Evolutionary conservation across 2,113 vertebrate species (phyloP), one percentile per base, ranked within the genome.

Genomic region (Carettochelys insculpta): DNA sequence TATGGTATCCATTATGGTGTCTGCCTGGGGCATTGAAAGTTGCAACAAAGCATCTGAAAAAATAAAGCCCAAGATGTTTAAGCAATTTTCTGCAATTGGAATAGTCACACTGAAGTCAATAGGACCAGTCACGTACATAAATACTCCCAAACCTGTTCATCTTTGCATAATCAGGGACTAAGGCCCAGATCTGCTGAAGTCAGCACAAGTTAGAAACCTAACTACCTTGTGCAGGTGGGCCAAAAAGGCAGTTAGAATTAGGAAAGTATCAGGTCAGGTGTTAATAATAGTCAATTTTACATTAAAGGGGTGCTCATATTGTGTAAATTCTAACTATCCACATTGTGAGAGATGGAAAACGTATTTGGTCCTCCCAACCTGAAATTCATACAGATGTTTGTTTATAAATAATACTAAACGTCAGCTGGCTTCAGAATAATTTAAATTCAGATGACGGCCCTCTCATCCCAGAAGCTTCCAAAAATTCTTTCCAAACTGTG

Each of bases 401-500:
- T 45, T 45, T 43, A 29, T 75, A 75, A 75, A 75, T 75, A 43
- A 45, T 43, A 25, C 13, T 24, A 75, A 75, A 45, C 8, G 11
- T 75, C 11, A 8, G 25, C 6, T 45, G 41, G 6, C 45, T 75
- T 75, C 71, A 43, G 25, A 45, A 25, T 13, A 68, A 5, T 68
- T 68, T 9, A 38, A 58, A 65, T 22, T 68, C 19, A 38, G 61
- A 11, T 34, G 61, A 38, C 5, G 8, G 16, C 79, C 50, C 3
- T 92, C 92, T 94, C 84, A 31, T 11, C 51, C 41, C 54, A 53
- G 54, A 76, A 61, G 68, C 61, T 52, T 85, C 16, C 24, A 92
- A 27, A n/a, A 0, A 0, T 31, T 82, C 50, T 45, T 86, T 71
- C 5, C 31, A 92, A 87, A 56, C 1, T 52, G 77, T 0, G 0